These are phyloP conservation scores for Eulithis testata DNA, from an alignment of 2,888 invertebrate genomes.

Conservation along the genomic window DNA sequence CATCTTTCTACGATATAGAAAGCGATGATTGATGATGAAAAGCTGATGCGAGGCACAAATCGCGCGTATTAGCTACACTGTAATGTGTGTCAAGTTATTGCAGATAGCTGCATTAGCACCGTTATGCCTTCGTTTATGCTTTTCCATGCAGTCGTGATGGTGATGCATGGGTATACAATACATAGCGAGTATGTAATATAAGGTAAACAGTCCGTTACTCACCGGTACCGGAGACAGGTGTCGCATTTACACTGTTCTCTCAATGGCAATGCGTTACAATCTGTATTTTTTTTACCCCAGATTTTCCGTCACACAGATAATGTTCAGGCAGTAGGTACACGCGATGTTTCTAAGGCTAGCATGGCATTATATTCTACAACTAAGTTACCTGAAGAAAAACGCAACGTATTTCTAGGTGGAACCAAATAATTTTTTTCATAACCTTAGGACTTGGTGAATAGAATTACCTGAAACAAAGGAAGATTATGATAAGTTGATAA, in stretches of 20 bases:
- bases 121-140: slow-evolving; percentile 64
- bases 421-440: background rate
- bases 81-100: slow-evolving; percentile 56
- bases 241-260: slow-evolving; percentile 33
- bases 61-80: slow-evolving; percentile 46
- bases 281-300: slow-evolving; percentile 25
- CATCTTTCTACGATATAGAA: slow-evolving; percentile 32
- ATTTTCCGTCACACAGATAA: background rate
- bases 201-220: slow-evolving; percentile 64
- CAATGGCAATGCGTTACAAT: slow-evolving; percentile 28
- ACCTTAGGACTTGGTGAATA: slow-evolving; percentile 16
- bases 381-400: background rate
- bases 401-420: too few species aligned
- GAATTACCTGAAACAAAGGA: slow-evolving; percentile 42
- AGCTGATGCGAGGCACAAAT: slow-evolving; percentile 43
- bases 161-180: slow-evolving; percentile 38
- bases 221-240: slow-evolving; percentile 62
- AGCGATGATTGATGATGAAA: slow-evolving; percentile 43
- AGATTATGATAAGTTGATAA: slow-evolving; percentile 36
- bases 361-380: background rate
- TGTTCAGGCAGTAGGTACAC: background rate
- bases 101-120: slow-evolving; percentile 57
- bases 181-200: slow-evolving; percentile 25
- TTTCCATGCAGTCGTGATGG: slow-evolving; percentile 68
- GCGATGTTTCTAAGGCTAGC: background rate